A percentile compares a stretch with the other conserved stretches of the same genome.
These are phyloP conservation scores for Heteronetta atricapilla DNA, from an alignment of 2,113 vertebrate genomes.

Conservation along the genomic window DNA sequence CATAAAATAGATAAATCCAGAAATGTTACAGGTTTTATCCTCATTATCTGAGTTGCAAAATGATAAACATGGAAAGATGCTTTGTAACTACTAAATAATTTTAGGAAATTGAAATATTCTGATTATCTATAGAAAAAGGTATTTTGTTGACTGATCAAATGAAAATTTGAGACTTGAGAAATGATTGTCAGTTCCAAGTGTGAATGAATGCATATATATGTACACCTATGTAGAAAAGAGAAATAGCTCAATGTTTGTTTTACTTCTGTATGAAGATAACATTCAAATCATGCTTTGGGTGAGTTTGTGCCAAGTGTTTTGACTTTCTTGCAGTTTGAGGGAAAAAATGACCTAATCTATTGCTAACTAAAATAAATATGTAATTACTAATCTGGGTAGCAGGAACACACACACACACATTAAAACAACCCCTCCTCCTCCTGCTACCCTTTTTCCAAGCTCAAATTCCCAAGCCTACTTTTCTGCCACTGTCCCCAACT, in stretches of 20 bases:
- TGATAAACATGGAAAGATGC: not conserved
- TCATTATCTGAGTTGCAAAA: not conserved
- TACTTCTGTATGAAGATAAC: not conserved
- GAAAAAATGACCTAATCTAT: not conserved
- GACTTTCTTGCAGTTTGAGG: not conserved
- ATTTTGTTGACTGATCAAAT: not conserved
- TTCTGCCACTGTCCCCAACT: not conserved
- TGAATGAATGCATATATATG: not conserved
- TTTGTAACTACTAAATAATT: not conserved
- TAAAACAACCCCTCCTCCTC: not conserved
- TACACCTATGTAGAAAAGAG: not conserved
- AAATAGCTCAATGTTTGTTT: not conserved
- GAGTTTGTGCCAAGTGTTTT: not conserved
- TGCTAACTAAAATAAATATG: not conserved
- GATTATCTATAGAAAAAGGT: not conserved
- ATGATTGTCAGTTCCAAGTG: not conserved
- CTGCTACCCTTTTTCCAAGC: fast-evolving
- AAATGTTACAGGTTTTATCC: not conserved
- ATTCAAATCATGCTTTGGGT: not conserved
- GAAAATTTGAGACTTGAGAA: not conserved
- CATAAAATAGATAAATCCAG: not conserved
- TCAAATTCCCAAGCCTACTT: not conserved
- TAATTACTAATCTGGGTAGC: not conserved
- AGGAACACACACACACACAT: too few species aligned
- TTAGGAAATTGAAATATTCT: not conserved